Base-by-base conservation (phyloP, 30 jellyfish, hydroid and myxozoan species). In the Pseudorhiza aurosa region DNA sequence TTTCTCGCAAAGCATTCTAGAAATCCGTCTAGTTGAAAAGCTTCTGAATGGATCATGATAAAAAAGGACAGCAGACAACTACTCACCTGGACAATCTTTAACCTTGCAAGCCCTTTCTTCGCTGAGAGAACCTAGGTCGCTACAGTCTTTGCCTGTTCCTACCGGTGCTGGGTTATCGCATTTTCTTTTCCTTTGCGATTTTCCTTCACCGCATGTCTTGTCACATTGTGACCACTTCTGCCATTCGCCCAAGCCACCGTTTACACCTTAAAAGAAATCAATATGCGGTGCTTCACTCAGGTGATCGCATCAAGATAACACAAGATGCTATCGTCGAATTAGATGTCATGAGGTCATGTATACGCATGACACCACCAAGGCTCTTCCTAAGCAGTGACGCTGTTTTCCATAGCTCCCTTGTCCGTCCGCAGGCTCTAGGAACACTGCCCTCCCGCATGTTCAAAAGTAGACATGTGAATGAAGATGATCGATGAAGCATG, bases 171-270 rank as follows among this genome's bases (percentile, higher is more conserved):
- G 93, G 44, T 67, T 68, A 44, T 58, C 56, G 28, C 93, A 81
- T 10, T 36, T 29, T 33, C 84, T 43, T 47, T 49, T 58, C 30
- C 85, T 55, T 5, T 35, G 15, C 80, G 59, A 36, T 28, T n/a
- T 14, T 24, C 93, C 93, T 49, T n/a, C 35, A 35, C 85, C 93
- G 35, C 93, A 81, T 53, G 25, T 43, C 32, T 68, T 53, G 35
- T 67, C 85, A 47, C 93, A 81, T n/a, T 21, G 56, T 18, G 72
- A 27, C 85, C 85, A 81, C 8, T 26, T 10, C n/a, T 24, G 32
- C 93, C 93, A 81, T 22, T 81, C 80, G 24, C 79, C 72, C 60
- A 58, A 67, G 27, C 82, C 82, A 18, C 90, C 90, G 65, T 78
- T 31, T 8, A 59, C 82, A 30, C 15, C 35, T 59, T 5, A n/a